Base-by-base conservation (phyloP, 2,797 vertebrate species). In the Zalophus californianus region DNA sequence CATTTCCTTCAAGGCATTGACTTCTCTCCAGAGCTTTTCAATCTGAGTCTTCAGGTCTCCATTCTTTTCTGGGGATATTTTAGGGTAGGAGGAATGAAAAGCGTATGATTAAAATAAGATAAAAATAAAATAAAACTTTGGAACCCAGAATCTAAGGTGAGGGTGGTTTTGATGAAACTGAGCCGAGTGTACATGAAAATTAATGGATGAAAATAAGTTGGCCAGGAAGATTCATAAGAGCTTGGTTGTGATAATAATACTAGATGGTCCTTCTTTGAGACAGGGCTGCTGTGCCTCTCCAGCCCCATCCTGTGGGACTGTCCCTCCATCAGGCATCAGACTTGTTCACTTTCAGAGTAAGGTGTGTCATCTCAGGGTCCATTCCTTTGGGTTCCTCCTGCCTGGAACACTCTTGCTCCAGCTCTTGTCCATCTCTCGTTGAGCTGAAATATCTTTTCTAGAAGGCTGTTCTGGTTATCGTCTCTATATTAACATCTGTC, bases 1-100 rank as follows among this genome's bases (percentile, higher is more conserved):
- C 97, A 99, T 99, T 98, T 99, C 99, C 98, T 99, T 99, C 98
- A 99, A 98, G 32, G 99, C 99, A 68, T 99, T 99, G 97, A 99
- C 99, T 99, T 99, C 99, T 97, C 98, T 99, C 99, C 99, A 99
- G 97, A 99, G 89, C 98, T 99, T 99, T 97, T 99, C 99, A 92
- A 99, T 98, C 98, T 99, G 99, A 75, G 98, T 98, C 98, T 98
- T 99, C 96, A 99, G 98, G 95, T 99, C 99, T 20, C 99, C 99
- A 88, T 99, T 99, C 97, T 99, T 99, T 98, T 99, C 99, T 99
- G 95, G 68, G 52, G 44, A 70, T 35, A 64, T 80, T 86, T 62
- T 44, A 66, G 48, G 60, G 15, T 75, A 72, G 68, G 21, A 35
- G 15, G 48, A 56, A 90, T 56, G 29, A 66, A 94, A 94, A 35